Percentiles rank a stretch among this genome's conserved stretches.
Evolutionary conservation across 2,113 vertebrate genomes (phyloP).

Genomic region (Centropus unirufus): DNA sequence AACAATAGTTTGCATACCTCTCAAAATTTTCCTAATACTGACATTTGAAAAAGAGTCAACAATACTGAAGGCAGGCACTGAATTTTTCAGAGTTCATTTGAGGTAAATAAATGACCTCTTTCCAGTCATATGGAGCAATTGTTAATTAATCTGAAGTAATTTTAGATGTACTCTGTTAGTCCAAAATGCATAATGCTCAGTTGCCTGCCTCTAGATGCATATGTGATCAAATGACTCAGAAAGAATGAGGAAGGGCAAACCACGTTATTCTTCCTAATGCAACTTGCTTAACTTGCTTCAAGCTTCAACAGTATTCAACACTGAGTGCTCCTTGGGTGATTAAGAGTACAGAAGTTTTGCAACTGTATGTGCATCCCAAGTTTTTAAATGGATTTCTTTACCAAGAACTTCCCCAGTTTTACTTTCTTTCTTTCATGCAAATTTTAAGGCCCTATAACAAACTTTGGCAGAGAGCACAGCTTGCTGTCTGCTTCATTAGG

Average conservation of each 20-base stretch:
- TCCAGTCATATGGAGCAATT: background rate
- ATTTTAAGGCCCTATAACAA: background rate
- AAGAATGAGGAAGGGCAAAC: background rate
- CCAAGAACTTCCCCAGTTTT: background rate
- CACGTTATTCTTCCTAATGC: background rate
- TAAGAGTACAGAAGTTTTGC: background rate
- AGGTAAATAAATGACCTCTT: background rate
- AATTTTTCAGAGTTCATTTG: conserved; percentile 4
- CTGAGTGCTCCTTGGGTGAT: background rate
- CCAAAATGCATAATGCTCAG: background rate
- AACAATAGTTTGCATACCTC: background rate
- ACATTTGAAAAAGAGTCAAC: background rate
- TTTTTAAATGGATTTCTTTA: background rate
- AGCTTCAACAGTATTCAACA: background rate
- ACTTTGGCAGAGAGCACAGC: background rate
- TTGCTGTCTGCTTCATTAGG: background rate
- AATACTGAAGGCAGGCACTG: background rate
- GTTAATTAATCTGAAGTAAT: background rate
- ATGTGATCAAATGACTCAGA: background rate
- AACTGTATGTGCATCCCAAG: background rate
- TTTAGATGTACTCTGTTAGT: background rate
- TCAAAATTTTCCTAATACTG: background rate
- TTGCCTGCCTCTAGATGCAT: background rate
- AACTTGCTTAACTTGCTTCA: background rate
- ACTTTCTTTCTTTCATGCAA: background rate